A percentile compares a stretch with the other conserved stretches of the same genome.
Evolutionary conservation across 2,888 invertebrate species (phyloP).

Genomic region (Notodonta dromedarius): DNA sequence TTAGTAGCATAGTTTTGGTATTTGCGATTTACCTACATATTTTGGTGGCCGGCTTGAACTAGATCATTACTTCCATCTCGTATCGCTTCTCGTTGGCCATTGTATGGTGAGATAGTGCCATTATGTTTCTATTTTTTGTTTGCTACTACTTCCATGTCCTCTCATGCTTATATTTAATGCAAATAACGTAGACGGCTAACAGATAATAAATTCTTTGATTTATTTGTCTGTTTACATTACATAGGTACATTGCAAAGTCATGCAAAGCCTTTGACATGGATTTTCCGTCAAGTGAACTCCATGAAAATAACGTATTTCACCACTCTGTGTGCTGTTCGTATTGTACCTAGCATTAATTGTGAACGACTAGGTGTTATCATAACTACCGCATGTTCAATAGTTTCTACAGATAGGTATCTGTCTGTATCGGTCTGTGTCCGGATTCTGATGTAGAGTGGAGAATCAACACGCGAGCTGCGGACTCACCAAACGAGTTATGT

Average conservation of each 20-base stretch:
- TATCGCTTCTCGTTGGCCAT: too few species aligned
- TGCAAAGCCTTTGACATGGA: neutral
- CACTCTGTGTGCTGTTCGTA: neutral
- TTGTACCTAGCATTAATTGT: conserved; percentile 4
- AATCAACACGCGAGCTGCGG: conserved; percentile 65
- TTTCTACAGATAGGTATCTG: conserved; percentile 12
- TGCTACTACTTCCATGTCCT: conserved; percentile 3
- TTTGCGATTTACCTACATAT: too few species aligned
- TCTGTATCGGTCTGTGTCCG: conserved; percentile 34
- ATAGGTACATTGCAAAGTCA: neutral
- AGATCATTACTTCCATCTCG: too few species aligned
- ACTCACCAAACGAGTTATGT: conserved; percentile 73
- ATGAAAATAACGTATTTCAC: conserved; percentile 3
- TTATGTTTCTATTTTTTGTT: too few species aligned
- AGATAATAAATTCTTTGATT: neutral
- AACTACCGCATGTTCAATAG: conserved; percentile 4
- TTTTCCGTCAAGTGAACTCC: conserved; percentile 8
- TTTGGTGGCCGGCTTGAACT: too few species aligned
- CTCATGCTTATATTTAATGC: neutral
- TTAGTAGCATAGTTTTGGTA: conserved; percentile 41
- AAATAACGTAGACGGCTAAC: neutral
- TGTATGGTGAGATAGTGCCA: too few species aligned
- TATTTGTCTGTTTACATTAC: neutral
- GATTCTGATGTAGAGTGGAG: conserved; percentile 52
- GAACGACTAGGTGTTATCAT: conserved; percentile 10